Evolutionary conservation across 1,140 invertebrate species (phyloP).

Genomic region (Drosophila tsacasi): DNA sequence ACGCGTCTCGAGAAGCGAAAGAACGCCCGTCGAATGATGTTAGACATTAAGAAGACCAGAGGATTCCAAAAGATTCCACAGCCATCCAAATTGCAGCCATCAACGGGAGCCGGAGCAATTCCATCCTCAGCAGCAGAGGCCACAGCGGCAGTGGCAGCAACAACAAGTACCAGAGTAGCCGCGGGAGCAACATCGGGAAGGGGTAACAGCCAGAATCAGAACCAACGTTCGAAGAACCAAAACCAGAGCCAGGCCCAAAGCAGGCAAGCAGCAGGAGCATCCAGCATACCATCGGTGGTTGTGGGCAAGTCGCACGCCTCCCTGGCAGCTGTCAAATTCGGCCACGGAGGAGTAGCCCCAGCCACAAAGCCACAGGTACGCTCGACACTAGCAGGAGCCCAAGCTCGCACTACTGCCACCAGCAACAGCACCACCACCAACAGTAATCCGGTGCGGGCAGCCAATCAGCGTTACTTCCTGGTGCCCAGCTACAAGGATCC

Average conservation of each 20-base stretch:
- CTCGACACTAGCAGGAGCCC: conserved; percentile 4
- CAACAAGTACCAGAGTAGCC: conserved; percentile 6
- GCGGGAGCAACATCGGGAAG: neutral
- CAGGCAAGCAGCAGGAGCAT: neutral
- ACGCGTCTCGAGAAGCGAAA: neutral
- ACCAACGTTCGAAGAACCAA: neutral
- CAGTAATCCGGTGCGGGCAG: conserved; percentile 68
- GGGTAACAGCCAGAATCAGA: neutral
- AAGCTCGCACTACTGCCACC: neutral
- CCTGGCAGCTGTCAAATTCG: conserved; percentile 40
- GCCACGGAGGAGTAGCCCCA: conserved; percentile 28
- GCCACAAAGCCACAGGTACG: conserved; percentile 14
- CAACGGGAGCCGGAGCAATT: conserved; percentile 8
- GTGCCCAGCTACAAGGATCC: conserved; percentile 74
- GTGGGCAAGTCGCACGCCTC: conserved; percentile 27
- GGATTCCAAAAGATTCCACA: conserved; percentile 77
- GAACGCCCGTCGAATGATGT: conserved; percentile 72
- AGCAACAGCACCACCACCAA: conserved; percentile 1
- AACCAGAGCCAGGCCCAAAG: neutral
- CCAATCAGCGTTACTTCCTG: conserved; percentile 77
- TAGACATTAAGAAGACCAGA: conserved; percentile 78
- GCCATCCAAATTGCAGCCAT: conserved; percentile 60
- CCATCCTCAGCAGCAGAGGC: conserved; percentile 17
- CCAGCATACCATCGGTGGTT: neutral
- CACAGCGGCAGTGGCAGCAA: conserved; percentile 2